Percentiles rank a stretch among this genome's conserved stretches.
phyloP scores from a whole-genome alignment of 2,113 vertebrate genomes.

The Piaya cayana region DNA sequence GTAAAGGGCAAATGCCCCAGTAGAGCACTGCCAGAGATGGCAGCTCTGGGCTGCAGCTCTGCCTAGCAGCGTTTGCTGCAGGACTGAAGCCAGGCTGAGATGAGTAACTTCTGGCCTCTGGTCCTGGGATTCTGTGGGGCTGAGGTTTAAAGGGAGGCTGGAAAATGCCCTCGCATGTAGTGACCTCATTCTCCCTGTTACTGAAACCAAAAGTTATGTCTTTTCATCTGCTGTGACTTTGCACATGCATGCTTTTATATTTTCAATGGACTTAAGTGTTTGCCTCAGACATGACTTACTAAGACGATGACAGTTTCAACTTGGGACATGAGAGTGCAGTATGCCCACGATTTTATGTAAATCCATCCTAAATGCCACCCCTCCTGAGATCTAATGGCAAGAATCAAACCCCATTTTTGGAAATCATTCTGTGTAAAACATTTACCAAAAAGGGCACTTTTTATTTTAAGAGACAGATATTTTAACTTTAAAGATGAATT shows the following conservation, averaged over 20 bases:
- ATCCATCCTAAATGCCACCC: not conserved
- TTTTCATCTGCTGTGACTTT: not conserved
- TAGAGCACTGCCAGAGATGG: not conserved
- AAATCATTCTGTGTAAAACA: not conserved
- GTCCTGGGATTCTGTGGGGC: not conserved
- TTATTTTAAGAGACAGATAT: not conserved
- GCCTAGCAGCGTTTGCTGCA: not conserved
- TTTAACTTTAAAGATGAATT: not conserved
- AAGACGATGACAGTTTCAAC: not conserved
- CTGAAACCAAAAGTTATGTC: not conserved
- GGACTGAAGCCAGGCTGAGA: not conserved
- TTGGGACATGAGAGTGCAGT: not conserved
- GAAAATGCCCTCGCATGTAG: not conserved
- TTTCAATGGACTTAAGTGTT: not conserved
- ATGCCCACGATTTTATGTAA: not conserved
- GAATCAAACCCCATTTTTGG: not conserved
- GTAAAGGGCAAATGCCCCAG: not conserved
- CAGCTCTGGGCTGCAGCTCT: not conserved
- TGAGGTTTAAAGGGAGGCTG: not conserved
- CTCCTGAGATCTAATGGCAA: not conserved
- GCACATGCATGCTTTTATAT: not conserved
- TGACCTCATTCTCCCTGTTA: not conserved
- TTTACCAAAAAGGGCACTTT: not conserved
- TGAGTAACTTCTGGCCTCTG: not conserved
- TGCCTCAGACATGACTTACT: not conserved